A percentile compares a stretch with the other conserved stretches of the same genome.
phyloP scores from a whole-genome alignment of 53 echinoderm and acorn worm genomes.

The Holothuria leucospilota region DNA sequence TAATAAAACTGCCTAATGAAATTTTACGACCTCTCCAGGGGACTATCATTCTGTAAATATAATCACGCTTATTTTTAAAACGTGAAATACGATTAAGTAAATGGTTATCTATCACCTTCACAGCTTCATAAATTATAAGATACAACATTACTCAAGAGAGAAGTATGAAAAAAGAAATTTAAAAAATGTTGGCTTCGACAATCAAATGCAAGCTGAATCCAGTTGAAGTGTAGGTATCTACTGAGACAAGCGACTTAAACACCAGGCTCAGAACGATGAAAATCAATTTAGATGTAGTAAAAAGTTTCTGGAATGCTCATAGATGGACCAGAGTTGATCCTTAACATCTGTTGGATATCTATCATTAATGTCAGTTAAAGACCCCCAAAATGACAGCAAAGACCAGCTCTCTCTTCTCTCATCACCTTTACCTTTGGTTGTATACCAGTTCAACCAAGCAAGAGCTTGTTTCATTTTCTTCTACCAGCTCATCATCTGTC shows the following conservation, averaged over 20 bases:
- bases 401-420: neutral
- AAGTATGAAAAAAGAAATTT: neutral
- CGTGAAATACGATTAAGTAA: neutral
- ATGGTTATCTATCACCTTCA: neutral
- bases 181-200: too few species aligned
- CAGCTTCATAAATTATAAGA: slow-evolving; percentile 11
- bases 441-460: neutral
- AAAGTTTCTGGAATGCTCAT: too few species aligned
- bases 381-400: slow-evolving; percentile 27
- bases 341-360: slow-evolving; percentile 25
- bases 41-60: slow-evolving; percentile 16
- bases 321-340: too few species aligned
- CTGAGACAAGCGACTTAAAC: too few species aligned
- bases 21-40: slow-evolving; percentile 6
- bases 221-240: too few species aligned
- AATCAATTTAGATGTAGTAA: too few species aligned
- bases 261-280: too few species aligned
- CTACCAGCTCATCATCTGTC: slow-evolving; percentile 25
- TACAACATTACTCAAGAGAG: neutral
- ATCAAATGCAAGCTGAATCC: too few species aligned
- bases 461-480: neutral
- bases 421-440: neutral
- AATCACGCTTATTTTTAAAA: neutral
- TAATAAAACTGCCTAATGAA: neutral
- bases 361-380: slow-evolving; percentile 29